A percentile compares a stretch with the other conserved stretches of the same genome.
Evolutionary conservation across 2,113 vertebrate genomes (phyloP).

Genomic region (Siphamia tubifer): DNA sequence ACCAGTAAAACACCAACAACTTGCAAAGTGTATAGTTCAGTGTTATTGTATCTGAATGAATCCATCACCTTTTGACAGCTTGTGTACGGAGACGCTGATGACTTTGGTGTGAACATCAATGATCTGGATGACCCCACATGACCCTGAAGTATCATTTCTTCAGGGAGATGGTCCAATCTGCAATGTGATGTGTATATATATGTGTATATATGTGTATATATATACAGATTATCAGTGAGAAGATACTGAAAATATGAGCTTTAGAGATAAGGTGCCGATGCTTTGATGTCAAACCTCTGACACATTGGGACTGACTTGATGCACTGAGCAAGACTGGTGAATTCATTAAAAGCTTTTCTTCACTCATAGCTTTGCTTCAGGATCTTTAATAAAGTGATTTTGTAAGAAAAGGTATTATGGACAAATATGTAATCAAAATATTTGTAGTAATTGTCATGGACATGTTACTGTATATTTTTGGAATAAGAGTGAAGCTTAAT

Average conservation of each 20-base stretch:
- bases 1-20: neutral
- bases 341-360: too few species aligned
- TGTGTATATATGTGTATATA: slow-evolving; percentile 8
- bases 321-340: too few species aligned
- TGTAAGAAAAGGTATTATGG: too few species aligned
- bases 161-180: slow-evolving; percentile 35
- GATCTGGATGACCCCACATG: neutral
- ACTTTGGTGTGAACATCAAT: neutral
- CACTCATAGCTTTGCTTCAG: too few species aligned
- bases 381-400: too few species aligned
- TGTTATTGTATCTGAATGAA: too few species aligned
- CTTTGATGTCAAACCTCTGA: neutral
- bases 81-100: neutral
- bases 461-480: too few species aligned
- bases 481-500: too few species aligned
- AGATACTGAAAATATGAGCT: neutral
- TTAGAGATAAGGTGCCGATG: slow-evolving; percentile 22
- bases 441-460: too few species aligned
- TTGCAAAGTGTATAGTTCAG: neutral
- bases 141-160: slow-evolving; percentile 28
- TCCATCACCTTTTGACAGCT: slow-evolving; percentile 54
- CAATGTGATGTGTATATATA: slow-evolving; percentile 10
- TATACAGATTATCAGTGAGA: neutral
- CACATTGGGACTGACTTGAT: neutral
- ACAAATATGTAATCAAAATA: too few species aligned